Evolutionary conservation across 2,888 invertebrate genomes (phyloP), one percentile per base, ranked within the genome.

Genomic region (Meteorus colon): DNA sequence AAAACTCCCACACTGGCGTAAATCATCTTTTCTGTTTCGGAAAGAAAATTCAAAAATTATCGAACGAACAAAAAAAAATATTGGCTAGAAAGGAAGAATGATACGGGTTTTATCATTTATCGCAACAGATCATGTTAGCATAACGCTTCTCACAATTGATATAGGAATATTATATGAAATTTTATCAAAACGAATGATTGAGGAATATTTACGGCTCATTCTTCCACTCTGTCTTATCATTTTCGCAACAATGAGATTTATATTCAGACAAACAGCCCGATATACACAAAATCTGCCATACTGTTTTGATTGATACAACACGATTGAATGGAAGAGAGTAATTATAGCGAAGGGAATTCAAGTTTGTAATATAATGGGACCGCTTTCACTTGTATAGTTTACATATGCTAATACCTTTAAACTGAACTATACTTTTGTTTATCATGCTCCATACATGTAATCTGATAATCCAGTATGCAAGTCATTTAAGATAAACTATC

Each of bases 11-110:
- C 67, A 65, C 83, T 82, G 29, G 82, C 59, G 68, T 81, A 82
- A 66, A 83, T 70, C 83, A 83, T 86, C 78, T 80, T 86, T 1
- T 81, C 79, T 55, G 55, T 27, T 72, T 16, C n/a, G 16, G 27
- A 73, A 71, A 62, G 27, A 45, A 62, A 71, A 8, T 37, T 8
- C 5, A 65, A n/a, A 37, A 12, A 1, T 27, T 60, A 27, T 60
- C 24, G 27, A 24, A 60, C 4, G 0, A 14, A 12, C 59, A 59
- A 27, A 24, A 24, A n/a, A 45, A 45, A 45, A 14, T 10, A 48
- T 41, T 41, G 34, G 8, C 34, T 8, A 45, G 2, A 5, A 45
- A 45, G 2, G 3, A 45, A 3, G 14, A 45, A 45, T 3, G 45
- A 10, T 14, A 45, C 45, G 45, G 12, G 0, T 45, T 10, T 45